Conservation (phyloP, 2,888 invertebrate genomes). For the Dynastes maya region DNA sequence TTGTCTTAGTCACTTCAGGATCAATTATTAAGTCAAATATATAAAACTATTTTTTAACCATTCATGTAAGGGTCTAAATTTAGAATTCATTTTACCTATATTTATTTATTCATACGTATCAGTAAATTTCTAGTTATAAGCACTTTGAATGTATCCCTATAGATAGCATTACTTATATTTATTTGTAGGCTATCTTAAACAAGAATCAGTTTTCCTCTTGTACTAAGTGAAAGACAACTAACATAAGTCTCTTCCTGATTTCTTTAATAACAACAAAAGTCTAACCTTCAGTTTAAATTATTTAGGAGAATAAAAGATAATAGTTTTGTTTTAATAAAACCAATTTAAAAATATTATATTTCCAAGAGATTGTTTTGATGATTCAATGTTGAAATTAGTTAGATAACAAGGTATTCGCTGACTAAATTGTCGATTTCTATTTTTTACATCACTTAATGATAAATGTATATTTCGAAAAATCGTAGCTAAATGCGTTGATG, state of each 20-base stretch:
- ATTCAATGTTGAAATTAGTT: too few relatives aligned
- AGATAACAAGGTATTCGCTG: neutral
- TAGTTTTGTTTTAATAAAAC: conserved; percentile 29
- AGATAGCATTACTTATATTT: conserved; percentile 25
- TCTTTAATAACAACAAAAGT: conserved; percentile 20
- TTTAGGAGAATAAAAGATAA: neutral
- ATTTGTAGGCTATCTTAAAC: conserved; percentile 23
- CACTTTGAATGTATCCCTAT: conserved; percentile 28
- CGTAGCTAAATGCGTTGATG: too few relatives aligned
- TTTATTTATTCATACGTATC: conserved; percentile 26
- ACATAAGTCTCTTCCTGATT: neutral
- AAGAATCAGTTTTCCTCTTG: neutral
- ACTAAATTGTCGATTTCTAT: neutral
- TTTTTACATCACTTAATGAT: neutral
- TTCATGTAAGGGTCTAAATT: conserved; percentile 33
- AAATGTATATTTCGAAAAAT: too few relatives aligned
- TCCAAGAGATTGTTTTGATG: neutral
- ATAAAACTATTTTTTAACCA: conserved; percentile 19
- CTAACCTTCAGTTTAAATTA: conserved; percentile 9
- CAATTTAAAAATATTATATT: neutral
- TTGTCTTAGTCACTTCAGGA: conserved; percentile 3
- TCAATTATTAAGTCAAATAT: conserved; percentile 28
- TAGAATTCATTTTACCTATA: conserved; percentile 28
- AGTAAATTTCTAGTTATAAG: conserved; percentile 25
- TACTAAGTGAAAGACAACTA: neutral